phyloP scores from a whole-genome alignment of 2,888 invertebrate species.

The Limnephilus auricula region DNA sequence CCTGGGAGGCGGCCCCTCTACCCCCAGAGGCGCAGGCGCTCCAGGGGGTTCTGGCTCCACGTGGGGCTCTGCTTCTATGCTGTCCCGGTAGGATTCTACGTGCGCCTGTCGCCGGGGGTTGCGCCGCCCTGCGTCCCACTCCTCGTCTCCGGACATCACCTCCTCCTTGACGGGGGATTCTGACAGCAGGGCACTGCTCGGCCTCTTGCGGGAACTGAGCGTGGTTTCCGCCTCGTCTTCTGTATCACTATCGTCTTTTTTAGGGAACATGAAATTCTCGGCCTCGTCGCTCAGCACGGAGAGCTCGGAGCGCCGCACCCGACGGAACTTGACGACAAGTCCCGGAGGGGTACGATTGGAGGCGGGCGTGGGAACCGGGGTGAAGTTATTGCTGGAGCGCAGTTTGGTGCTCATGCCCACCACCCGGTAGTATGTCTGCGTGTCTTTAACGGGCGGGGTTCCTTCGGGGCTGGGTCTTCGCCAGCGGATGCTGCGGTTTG shows the following conservation, averaged over 20 bases:
- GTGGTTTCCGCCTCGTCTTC: slow-evolving; percentile 76
- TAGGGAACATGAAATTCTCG: slow-evolving; percentile 91
- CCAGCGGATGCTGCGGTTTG: slow-evolving; percentile 71
- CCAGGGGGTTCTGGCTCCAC: slow-evolving; percentile 67
- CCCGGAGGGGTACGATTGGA: slow-evolving; percentile 78
- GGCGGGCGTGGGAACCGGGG: slow-evolving; percentile 69
- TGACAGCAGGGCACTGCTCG: neutral
- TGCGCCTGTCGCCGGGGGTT: slow-evolving; percentile 4
- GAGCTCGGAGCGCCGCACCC: slow-evolving; percentile 85
- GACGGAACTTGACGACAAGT: slow-evolving; percentile 86
- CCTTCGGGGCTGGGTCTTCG: slow-evolving; percentile 68
- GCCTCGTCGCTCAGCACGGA: slow-evolving; percentile 89
- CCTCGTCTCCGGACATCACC: slow-evolving; percentile 75
- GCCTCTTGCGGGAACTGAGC: slow-evolving; percentile 69
- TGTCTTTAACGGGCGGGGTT: slow-evolving; percentile 69
- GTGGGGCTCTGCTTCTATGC: neutral
- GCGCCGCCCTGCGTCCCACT: slow-evolving; percentile 69
- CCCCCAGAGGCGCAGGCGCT: slow-evolving; percentile 70
- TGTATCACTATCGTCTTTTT: slow-evolving; percentile 79
- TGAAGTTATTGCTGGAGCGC: slow-evolving; percentile 78
- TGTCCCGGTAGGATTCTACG: slow-evolving; percentile 44
- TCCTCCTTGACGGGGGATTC: slow-evolving; percentile 72
- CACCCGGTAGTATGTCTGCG: slow-evolving; percentile 83
- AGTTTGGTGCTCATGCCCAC: slow-evolving; percentile 84
- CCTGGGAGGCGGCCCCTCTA: slow-evolving; percentile 68